A percentile compares a stretch with the other conserved stretches of the same genome.
Evolutionary conservation across 2,113 vertebrate species (phyloP).

Genomic region (Cyanistes caeruleus): DNA sequence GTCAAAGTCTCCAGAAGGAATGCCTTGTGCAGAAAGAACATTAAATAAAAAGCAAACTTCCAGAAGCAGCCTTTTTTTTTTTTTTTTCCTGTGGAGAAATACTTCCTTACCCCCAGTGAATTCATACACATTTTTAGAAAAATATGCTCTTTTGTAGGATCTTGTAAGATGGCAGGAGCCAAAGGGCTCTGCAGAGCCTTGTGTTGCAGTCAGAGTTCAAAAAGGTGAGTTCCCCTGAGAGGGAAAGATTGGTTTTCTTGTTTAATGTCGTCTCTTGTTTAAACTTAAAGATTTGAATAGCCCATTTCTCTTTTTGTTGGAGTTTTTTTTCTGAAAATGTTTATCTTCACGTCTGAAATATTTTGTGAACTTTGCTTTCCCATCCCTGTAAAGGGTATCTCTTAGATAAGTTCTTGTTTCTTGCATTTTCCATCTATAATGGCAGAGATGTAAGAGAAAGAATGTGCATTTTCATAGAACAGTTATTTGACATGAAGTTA

Average conservation of each 20-base stretch:
- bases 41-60: background rate
- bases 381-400: background rate
- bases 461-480: background rate
- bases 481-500: background rate
- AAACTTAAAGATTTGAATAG: background rate
- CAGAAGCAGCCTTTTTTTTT: background rate
- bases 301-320: background rate
- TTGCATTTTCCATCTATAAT: background rate
- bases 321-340: background rate
- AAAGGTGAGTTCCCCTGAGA: constrained; percentile 23
- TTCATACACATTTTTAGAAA: background rate
- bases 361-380: background rate
- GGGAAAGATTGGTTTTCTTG: constrained; percentile 11
- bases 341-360: background rate
- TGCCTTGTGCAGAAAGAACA: background rate
- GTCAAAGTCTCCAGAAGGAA: background rate
- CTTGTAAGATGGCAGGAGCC: background rate
- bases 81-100: background rate
- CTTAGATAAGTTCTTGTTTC: background rate
- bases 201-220: constrained; percentile 4
- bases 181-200: background rate
- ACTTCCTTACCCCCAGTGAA: background rate
- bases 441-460: background rate
- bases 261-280: background rate
- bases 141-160: background rate